Evolutionary conservation across 2,797 vertebrate species (phyloP), one percentile per base, ranked within the genome.

Genomic region (Crocodylus rhombifer): DNA sequence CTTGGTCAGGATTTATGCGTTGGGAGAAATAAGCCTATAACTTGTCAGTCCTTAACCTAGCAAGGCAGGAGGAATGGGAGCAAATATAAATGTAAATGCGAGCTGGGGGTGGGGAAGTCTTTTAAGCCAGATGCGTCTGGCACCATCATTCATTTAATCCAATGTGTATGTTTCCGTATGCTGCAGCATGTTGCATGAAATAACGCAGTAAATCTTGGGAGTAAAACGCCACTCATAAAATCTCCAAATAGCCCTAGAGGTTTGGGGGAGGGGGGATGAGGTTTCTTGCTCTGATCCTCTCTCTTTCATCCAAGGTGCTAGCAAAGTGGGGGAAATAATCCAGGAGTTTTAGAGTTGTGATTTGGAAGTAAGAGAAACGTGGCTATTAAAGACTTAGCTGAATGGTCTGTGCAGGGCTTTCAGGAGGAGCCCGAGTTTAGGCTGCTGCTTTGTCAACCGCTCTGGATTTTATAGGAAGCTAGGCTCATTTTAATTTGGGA

Each of bases 1-100:
- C 76, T 89, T 90, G 69, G 18, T 33, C 81, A 94, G 96, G 97
- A 95, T 86, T 94, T 56, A 4, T 3, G 0, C 0, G 1, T 21
- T 4, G 1, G 55, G 61, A 61, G 77, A 30, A 69, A 30, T 2
- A 4, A 61, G 77, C 75, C 61, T 30, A 17, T 28, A 3, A 0
- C 21, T 76, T 28, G 64, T 77, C 16, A 20, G 23, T 36, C 64
- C 42, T 62, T 28, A 21, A 14, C 55, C 11, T 18, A 57, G 28
- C 4, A 9, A 62, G 61, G 67, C 80, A 73, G 58, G 71, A 82
- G 83, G 55, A 77, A 16, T 18, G 65, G 86, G 58, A 80, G 74
- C 42, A 36, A 61, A 51, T 57, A 21, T n/a, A 25, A 36, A 71
- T 75, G 17, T 63, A 55, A 63, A 60, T 69, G 5, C 33, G 60